A percentile compares a stretch with the other conserved stretches of the same genome.
Evolutionary conservation across 2,113 vertebrate genomes (phyloP).

Genomic region (Phoenicopterus ruber): DNA sequence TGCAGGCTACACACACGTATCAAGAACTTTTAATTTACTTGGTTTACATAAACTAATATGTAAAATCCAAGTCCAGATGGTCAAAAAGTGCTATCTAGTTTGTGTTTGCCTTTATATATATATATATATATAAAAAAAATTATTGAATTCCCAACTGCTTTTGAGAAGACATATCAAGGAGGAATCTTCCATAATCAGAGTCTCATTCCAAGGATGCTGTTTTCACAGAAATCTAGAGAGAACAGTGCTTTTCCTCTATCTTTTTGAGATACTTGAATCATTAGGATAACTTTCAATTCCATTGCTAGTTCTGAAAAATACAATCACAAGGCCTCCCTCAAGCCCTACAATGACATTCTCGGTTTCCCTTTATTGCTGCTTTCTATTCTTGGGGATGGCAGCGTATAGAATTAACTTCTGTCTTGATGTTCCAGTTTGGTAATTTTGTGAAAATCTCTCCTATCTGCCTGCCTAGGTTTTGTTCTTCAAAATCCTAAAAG

Average conservation of each 20-base stretch:
- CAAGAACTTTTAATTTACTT: neutral
- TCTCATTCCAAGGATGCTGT: neutral
- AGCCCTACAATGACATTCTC: neutral
- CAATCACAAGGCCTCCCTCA: neutral
- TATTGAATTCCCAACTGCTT: neutral
- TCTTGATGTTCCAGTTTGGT: neutral
- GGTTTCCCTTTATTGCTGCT: neutral
- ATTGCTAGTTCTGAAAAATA: neutral
- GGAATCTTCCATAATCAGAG: neutral
- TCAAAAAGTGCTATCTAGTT: neutral
- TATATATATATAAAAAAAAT: too few relatives aligned
- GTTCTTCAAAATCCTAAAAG: conserved; percentile 9
- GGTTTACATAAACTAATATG: neutral
- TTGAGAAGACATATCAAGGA: neutral
- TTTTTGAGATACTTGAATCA: neutral
- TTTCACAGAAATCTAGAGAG: neutral
- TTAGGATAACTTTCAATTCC: neutral
- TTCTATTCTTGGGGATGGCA: neutral
- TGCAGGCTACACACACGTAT: neutral
- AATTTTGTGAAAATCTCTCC: neutral
- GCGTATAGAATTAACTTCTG: neutral
- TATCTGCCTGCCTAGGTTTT: neutral
- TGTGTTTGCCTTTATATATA: neutral
- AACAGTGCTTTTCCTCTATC: neutral
- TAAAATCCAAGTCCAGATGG: neutral